Evolutionary conservation across 92 coral and sea anemone species (phyloP).

Genomic region (Zoanthus gigantus): DNA sequence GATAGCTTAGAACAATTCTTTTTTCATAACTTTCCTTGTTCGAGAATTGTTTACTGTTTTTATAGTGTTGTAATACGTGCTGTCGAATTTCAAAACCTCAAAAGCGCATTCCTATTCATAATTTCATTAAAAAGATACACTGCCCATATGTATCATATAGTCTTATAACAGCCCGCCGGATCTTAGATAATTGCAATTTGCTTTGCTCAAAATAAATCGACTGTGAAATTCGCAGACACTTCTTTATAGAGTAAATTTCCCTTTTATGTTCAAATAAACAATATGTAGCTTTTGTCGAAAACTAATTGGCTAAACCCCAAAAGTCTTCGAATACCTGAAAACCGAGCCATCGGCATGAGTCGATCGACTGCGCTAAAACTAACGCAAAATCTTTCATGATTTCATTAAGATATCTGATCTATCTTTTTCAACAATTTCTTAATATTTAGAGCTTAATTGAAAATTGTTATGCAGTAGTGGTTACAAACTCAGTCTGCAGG

Average conservation of each 20-base stretch:
- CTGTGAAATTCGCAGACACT: slow-evolving; percentile 68
- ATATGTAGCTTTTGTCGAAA: slow-evolving; percentile 64
- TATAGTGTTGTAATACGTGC: slow-evolving; percentile 25
- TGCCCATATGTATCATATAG: slow-evolving; percentile 17
- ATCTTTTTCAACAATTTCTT: slow-evolving; percentile 62
- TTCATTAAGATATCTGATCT: slow-evolving; percentile 46
- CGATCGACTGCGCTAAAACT: slow-evolving; percentile 3
- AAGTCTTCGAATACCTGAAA: slow-evolving; percentile 42
- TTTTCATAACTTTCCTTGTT: slow-evolving; percentile 24
- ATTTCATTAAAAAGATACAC: slow-evolving; percentile 22
- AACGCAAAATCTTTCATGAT: slow-evolving; percentile 27
- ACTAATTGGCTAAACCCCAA: slow-evolving; percentile 67
- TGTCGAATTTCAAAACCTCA: slow-evolving; percentile 14
- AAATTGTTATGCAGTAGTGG: slow-evolving; percentile 79
- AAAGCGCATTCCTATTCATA: slow-evolving; percentile 40
- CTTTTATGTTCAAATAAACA: slow-evolving; percentile 78
- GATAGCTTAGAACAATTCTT: slow-evolving; percentile 29
- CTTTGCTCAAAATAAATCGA: slow-evolving; percentile 80
- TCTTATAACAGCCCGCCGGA: slow-evolving; percentile 61
- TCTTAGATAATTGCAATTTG: slow-evolving; percentile 78
- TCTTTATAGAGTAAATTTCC: slow-evolving; percentile 65
- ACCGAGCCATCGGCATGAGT: slow-evolving; percentile 65
- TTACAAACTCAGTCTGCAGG: slow-evolving; percentile 69
- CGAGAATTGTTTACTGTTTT: slow-evolving; percentile 27
- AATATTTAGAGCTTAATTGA: slow-evolving; percentile 74